Base-by-base conservation (phyloP, 2,888 invertebrate genomes). In the Artemia sinica region DNA sequence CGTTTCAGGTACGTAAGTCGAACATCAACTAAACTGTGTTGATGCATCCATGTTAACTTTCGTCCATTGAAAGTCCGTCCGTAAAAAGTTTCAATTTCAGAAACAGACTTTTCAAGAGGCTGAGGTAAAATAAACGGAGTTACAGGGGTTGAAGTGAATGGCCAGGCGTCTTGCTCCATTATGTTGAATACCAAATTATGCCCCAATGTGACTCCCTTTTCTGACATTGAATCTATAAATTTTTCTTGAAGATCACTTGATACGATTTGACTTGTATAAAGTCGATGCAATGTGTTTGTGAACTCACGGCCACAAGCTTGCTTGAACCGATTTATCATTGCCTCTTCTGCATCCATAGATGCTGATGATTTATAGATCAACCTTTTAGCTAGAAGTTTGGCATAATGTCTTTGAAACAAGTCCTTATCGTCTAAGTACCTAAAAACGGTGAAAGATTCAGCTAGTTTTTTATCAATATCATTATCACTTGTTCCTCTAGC, bases 401-500 rank as follows among this genome's bases (percentile, higher is more conserved):
- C 88, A 78, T 98, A 98, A 79, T 92, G 95, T 81, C 91, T 93
- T 80, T 97, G 97, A 80, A 94, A 98, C n/a, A 97, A 88, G 79
- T 98, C 97, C 79, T 98, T 98, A 78, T 98, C 98, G 78, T 97
- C 96, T 67, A 97, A 89, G 78, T 97, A 97, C 77, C 95, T 95
- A 81, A 97, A 98, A 71, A 97, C 91, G 8, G 89, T 90, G 76
- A 98, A 96, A 74, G 92, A 92, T 74, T 87, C 86, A 49, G 87
- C 83, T 52, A 97, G 80, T 77, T 86, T 87, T 73, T 87, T 87
- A 76, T 89, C 91, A 66, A 92, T 85, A 80, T 93, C 92, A 41
- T 83, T 80, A 77, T 89, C 91, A 69, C 84, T 86, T 72, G 81
- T 82, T 58, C 88, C 87, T 78, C 90, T 91, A 28, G 86, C 84